Evolutionary conservation across 64 coral and sea anemone genomes (phyloP).

Genomic region (Exaiptasia diaphana): DNA sequence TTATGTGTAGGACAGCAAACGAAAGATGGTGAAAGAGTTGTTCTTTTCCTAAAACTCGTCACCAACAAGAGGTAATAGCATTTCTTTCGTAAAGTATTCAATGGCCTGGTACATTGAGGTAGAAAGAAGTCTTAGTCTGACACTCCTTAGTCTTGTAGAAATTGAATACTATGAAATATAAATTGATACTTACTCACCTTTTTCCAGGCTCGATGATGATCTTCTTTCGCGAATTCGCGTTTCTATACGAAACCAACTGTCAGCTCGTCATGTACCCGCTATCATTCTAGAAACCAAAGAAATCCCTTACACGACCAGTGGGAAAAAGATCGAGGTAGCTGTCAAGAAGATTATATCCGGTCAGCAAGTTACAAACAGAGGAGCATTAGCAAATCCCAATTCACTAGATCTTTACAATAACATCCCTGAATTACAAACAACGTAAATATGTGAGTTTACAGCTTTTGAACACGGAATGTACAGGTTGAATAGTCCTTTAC

Average conservation of each 20-base stretch:
- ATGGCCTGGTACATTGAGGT: no score
- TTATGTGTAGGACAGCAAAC: constrained; percentile 77
- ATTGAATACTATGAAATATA: no score
- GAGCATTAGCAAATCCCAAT: constrained; percentile 76
- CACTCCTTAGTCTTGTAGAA: no score
- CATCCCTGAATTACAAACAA: constrained; percentile 40
- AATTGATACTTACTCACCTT: neutral
- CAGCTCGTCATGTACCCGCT: constrained; percentile 82
- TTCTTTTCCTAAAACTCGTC: constrained; percentile 84
- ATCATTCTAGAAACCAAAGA: constrained; percentile 76
- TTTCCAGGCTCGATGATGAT: constrained; percentile 56
- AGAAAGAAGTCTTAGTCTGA: no score
- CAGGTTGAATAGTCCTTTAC: no score
- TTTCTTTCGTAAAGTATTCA: no score
- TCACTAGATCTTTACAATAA: constrained; percentile 80
- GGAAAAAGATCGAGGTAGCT: constrained; percentile 95
- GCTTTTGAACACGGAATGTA: no score
- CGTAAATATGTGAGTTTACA: no score
- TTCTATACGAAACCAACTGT: constrained; percentile 65
- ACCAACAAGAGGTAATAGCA: constrained; percentile 65
- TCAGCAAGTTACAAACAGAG: constrained; percentile 65
- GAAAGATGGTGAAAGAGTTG: constrained; percentile 66
- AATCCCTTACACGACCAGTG: constrained; percentile 90
- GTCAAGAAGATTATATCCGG: constrained; percentile 88
- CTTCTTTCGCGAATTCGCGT: constrained; percentile 25